Evolutionary conservation across 2,888 invertebrate genomes (phyloP).

Genomic region (Hoplodrina ambigua): DNA sequence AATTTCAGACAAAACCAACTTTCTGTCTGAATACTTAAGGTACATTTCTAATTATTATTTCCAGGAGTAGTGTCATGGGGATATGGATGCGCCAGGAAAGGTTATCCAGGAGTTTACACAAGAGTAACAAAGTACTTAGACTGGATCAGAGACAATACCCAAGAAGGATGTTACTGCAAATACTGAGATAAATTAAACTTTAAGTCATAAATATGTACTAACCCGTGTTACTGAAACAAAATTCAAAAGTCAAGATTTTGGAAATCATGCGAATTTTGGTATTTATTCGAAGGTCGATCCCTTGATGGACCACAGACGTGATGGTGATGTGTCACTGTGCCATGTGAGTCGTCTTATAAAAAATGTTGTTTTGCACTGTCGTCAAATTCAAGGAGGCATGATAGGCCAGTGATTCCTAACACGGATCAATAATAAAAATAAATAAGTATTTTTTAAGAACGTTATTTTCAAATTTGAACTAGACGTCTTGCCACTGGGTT

Average conservation of each 20-base stretch:
- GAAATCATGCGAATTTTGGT: slow-evolving; percentile 1
- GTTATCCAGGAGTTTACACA: slow-evolving; percentile 96
- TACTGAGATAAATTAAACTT: slow-evolving; percentile 75
- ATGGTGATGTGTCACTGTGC: slow-evolving; percentile 1
- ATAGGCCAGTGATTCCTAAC: too few relatives aligned
- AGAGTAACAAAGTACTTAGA: slow-evolving; percentile 94
- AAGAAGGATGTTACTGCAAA: slow-evolving; percentile 95
- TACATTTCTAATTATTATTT: slow-evolving; percentile 56
- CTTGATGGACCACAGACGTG: neutral
- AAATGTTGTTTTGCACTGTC: too few relatives aligned
- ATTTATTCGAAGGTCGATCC: neutral
- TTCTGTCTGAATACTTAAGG: neutral
- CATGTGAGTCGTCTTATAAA: slow-evolving; percentile 5
- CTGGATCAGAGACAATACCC: slow-evolving; percentile 95
- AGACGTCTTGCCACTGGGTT: too few relatives aligned
- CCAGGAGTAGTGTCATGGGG: slow-evolving; percentile 97
- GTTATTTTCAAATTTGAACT: too few relatives aligned
- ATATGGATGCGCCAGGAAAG: slow-evolving; percentile 95
- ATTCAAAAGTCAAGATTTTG: neutral
- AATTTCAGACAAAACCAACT: neutral
- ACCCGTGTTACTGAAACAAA: neutral
- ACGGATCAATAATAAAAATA: too few relatives aligned
- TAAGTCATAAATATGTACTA: neutral
- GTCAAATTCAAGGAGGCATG: too few relatives aligned
- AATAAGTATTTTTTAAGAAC: too few relatives aligned